phyloP scores from a whole-genome alignment of 1,140 invertebrate species.

The Anastatus disparis region DNA sequence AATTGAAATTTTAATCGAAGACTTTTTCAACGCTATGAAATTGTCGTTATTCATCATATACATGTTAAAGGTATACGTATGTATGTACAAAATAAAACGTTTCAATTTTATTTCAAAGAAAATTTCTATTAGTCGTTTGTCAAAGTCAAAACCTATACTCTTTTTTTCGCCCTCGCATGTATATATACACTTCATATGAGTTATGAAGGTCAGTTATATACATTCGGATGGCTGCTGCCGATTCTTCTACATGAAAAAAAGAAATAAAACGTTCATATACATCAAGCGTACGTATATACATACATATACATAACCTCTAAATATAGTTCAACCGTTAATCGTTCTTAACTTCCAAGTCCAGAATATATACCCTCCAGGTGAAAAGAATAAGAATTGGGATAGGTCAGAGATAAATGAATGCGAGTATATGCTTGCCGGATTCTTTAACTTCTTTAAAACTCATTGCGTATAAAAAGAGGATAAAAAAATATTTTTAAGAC shows the following conservation, averaged over 20 bases:
- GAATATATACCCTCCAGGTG: conserved; percentile 8
- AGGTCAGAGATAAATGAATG: conserved; percentile 33
- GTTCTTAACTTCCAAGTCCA: too few relatives aligned
- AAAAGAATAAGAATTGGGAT: conserved; percentile 33
- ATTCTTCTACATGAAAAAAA: conserved; percentile 4
- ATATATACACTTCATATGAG: background rate
- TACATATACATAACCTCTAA: conserved; percentile 25
- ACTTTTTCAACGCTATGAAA: conserved; percentile 14
- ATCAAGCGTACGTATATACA: background rate
- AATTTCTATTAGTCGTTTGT: conserved; percentile 37
- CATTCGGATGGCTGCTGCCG: too few relatives aligned
- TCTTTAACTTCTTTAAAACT: conserved; percentile 10
- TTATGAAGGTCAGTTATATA: conserved; percentile 38
- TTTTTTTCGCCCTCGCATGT: too few relatives aligned
- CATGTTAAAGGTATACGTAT: too few relatives aligned
- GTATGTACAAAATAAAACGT: conserved; percentile 27
- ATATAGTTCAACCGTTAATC: conserved; percentile 38
- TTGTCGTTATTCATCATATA: conserved; percentile 36
- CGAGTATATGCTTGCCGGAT: too few relatives aligned
- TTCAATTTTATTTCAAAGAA: conserved; percentile 16
- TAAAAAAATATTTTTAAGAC: too few relatives aligned
- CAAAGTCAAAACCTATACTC: conserved; percentile 16
- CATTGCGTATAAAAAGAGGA: background rate
- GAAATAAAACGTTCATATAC: too few relatives aligned
- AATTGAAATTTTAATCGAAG: conserved; percentile 32